These are phyloP conservation scores for Ctena decussata DNA, from an alignment of 2,888 invertebrate genomes.

Conservation along the genomic window DNA sequence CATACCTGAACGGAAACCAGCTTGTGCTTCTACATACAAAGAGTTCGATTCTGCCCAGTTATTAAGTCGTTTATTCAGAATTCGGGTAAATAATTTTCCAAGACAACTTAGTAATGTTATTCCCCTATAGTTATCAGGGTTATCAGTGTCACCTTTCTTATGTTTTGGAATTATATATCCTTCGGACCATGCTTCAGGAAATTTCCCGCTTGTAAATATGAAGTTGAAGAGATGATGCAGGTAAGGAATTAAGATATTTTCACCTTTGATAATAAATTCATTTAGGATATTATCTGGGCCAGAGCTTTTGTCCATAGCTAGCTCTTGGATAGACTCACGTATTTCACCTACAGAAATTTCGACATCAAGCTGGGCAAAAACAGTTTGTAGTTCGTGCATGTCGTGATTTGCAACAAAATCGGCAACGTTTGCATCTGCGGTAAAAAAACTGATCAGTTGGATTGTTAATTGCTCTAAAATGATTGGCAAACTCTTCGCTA, in stretches of 20 bases:
- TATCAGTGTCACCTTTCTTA: neutral
- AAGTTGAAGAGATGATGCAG: slow-evolving; percentile 8
- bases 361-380: too few species aligned
- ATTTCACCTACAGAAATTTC: too few species aligned
- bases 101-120: slow-evolving; percentile 15
- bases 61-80: neutral
- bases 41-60: neutral
- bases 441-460: too few species aligned
- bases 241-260: neutral
- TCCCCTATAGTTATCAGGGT: slow-evolving; percentile 21
- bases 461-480: too few species aligned
- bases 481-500: too few species aligned
- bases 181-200: slow-evolving; percentile 4
- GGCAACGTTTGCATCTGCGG: too few species aligned
- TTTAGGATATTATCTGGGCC: slow-evolving; percentile 18
- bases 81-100: slow-evolving; percentile 13
- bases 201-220: neutral
- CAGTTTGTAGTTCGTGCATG: too few species aligned
- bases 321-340: too few species aligned
- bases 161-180: slow-evolving; percentile 15
- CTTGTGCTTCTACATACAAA: neutral
- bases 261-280: slow-evolving; percentile 24
- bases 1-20: neutral
- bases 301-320: neutral
- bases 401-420: too few species aligned